Percentiles rank a stretch among this genome's conserved stretches.
Conservation (phyloP, 2,113 vertebrate species). For the Cercopithecus mona region DNA sequence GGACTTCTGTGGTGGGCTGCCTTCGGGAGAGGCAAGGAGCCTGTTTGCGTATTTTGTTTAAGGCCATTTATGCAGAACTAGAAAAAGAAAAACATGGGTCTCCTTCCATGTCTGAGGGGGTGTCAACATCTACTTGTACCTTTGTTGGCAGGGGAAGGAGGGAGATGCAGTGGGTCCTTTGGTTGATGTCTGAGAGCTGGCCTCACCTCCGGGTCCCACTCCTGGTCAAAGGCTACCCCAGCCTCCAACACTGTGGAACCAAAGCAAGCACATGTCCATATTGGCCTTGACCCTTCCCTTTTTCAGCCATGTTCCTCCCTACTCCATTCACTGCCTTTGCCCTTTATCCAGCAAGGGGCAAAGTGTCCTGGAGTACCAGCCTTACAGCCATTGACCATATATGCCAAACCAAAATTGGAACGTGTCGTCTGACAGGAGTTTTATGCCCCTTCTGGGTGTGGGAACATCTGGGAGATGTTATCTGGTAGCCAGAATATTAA, state of each 20-base stretch:
- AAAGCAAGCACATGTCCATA: neutral
- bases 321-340: neutral
- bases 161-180: neutral
- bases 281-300: neutral
- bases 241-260: neutral
- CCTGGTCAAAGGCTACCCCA: neutral
- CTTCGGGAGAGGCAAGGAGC: neutral
- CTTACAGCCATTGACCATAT: neutral
- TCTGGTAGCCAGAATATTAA: slow-evolving; percentile 37
- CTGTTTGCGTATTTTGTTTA: neutral
- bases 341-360: neutral
- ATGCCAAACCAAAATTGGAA: neutral
- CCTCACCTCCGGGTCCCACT: neutral
- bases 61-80: neutral
- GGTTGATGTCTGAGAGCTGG: neutral
- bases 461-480: neutral
- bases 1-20: neutral
- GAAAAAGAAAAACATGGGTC: neutral
- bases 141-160: neutral
- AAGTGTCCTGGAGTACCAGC: neutral
- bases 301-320: neutral
- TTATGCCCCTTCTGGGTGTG: neutral
- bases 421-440: neutral
- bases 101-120: neutral
- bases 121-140: neutral